Percentiles rank a stretch among this genome's conserved stretches.
Conservation (phyloP, 2,113 vertebrate species). For the Bubo bubo region DNA sequence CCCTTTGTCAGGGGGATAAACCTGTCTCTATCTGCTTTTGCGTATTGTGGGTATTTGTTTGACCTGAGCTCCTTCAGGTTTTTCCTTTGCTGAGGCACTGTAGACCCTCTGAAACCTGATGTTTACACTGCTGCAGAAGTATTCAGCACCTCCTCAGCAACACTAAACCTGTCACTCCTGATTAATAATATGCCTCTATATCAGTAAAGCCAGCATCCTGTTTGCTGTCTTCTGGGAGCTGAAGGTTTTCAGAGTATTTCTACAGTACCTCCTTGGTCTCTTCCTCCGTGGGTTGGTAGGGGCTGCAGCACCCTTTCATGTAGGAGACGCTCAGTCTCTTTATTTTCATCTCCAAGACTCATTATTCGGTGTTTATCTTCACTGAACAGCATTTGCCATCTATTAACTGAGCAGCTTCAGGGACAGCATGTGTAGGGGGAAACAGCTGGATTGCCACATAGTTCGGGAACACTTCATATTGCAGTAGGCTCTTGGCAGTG, state of each 20-base stretch:
- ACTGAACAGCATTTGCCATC: background rate
- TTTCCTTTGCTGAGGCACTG: background rate
- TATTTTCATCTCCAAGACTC: background rate
- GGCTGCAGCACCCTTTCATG: slow-evolving; percentile 1
- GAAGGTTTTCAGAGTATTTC: background rate
- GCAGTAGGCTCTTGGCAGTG: background rate
- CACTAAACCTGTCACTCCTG: background rate
- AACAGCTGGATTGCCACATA: background rate
- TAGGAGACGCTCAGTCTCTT: background rate
- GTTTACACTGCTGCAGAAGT: background rate
- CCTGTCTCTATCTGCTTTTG: background rate
- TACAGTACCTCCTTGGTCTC: background rate
- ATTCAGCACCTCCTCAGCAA: background rate
- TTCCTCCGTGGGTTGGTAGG: background rate
- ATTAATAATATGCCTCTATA: background rate
- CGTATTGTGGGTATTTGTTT: background rate
- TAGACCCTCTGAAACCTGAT: background rate
- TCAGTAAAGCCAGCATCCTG: slow-evolving; percentile 38
- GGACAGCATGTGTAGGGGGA: background rate
- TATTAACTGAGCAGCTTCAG: slow-evolving; percentile 1
- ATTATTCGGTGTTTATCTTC: slow-evolving; percentile 27
- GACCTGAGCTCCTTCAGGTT: background rate
- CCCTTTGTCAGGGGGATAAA: background rate
- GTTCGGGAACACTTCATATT: background rate
- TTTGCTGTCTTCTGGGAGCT: slow-evolving; percentile 7